phyloP scores from a whole-genome alignment of 2,113 vertebrate genomes.

The Cettia cetti region DNA sequence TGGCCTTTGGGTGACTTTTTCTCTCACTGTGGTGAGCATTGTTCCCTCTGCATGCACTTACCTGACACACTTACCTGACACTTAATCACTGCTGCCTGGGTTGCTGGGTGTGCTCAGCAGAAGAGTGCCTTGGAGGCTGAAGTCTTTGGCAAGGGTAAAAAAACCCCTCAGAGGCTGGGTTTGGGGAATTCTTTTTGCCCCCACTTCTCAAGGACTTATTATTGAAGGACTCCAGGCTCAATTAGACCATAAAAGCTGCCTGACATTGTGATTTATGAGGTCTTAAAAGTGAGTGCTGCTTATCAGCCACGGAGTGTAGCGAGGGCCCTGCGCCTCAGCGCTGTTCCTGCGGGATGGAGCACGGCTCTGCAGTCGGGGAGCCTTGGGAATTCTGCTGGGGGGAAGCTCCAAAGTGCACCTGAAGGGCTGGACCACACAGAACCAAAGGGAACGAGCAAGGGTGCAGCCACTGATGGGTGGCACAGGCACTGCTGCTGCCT shows the following conservation, averaged over 20 bases:
- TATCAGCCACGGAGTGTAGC: fast-evolving
- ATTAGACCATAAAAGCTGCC: neutral
- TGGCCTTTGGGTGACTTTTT: slow-evolving; percentile 34
- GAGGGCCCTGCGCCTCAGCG: fast-evolving
- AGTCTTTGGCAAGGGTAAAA: neutral
- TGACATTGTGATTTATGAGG: slow-evolving; percentile 11
- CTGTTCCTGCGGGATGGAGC: fast-evolving
- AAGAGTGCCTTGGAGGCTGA: neutral
- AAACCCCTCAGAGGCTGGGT: neutral
- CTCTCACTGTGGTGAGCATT: neutral
- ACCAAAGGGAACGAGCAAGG: fast-evolving
- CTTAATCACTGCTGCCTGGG: neutral
- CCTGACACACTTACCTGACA: slow-evolving; percentile 4
- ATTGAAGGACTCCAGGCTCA: neutral
- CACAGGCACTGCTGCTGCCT: fast-evolving
- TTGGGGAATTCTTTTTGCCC: neutral
- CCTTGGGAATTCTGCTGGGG: neutral
- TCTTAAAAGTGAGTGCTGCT: neutral
- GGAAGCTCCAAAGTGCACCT: neutral
- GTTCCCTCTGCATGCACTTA: neutral
- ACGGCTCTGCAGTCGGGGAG: fast-evolving
- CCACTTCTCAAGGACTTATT: neutral
- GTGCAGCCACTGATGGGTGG: fast-evolving
- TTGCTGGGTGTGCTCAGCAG: neutral
- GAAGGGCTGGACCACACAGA: fast-evolving